Evolutionary conservation across 1,140 invertebrate species (phyloP), one percentile per base, ranked within the genome.

Genomic region (Listronotus oregonensis): DNA sequence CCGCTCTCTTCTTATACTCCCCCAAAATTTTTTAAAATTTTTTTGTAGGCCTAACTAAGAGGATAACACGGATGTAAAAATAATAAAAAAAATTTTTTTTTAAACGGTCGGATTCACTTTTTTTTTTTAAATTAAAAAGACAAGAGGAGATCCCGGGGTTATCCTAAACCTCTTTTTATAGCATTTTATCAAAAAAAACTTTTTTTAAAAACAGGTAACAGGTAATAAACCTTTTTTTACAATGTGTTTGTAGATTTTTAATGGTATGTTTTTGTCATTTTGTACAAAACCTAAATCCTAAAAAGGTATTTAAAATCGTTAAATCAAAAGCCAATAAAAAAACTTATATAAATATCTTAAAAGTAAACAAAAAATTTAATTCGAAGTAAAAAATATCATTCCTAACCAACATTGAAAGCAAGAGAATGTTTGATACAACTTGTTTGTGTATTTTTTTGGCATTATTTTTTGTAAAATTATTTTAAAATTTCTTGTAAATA

Each of bases 121-220:
- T 32, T 21, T 42, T 66, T 66, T 66, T n/a, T n/a, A n/a, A 66
- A 66, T 66, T 66, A 66, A 60, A 66, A 18, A 15, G 64, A 66
- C 64, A 60, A 60, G 37, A 15, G 12, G 39, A 51, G 63, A 64
- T 56, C 54, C 56, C n/a, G 14, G 31, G 14, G 17, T 60, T 50
- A 32, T 62, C 43, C 31, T 18, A 32, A 21, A 50, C 54, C 52
- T 54, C 37, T 58, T 57, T 54, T 49, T 64, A 43, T 64, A 27
- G 8, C 32, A 7, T 49, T 27, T 60, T 60, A 60, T 60, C 57
- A 49, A n/a, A 32, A 57, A 55, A 55, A 49, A 15, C 21, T 15
- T 62, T n/a, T n/a, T 14, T 37, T 44, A 15, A 27, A 44, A 54
- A 55, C 50, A 63, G 51, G 60, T 54, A 54, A 63, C 50, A 63